Base-by-base conservation (phyloP, 2,113 vertebrate genomes). In the Syrmaticus mikado region DNA sequence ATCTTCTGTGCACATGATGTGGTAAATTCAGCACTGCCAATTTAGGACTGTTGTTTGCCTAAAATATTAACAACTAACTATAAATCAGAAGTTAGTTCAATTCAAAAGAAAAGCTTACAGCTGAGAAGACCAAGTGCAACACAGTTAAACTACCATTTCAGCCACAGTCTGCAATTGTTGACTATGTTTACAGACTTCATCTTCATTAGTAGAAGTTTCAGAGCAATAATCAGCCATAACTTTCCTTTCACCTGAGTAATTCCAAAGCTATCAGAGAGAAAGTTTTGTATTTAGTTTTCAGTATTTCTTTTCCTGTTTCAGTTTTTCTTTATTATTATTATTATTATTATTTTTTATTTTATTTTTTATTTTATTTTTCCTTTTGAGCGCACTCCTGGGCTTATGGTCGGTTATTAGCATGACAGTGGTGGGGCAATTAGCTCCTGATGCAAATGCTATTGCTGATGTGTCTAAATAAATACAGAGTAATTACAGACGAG, bases 1-100 rank as follows among this genome's bases (percentile, higher is more conserved):
- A 89, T 91, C 74, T 91, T 97, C 91, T 88, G 90, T 97, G 92
- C 41, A 76, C 79, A 27, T 58, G 91, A 73, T 13, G 43, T 88
- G 96, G 96, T 94, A 96, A 96, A 96, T 95, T 95, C 89, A 94
- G 62, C 11, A 30, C 81, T 94, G 50, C 78, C 92, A 91, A 41
- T 90, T 90, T 93, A 91, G 89, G 75, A 76, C 22, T 65, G 19
- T 66, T 94, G 53, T 87, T 94, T 87, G 79, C 82, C 71, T 86
- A 93, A 97, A 96, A 96, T 95, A 80, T 81, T 78, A 96, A 82
- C 90, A 96, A 60, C 66, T 91, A 89, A 72, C 27, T 89, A 5
- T 60, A 81, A 85, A 16, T 67, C 32, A 78, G 11, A 80, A 75
- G 43, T 75, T 87, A n/a, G 81, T 89, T 94, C 17, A 89, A 52